Percentiles rank a stretch among this genome's conserved stretches.
These are phyloP conservation scores for Phenacoccus solenopsis DNA, from an alignment of 1,140 invertebrate species.

Conservation along the genomic window DNA sequence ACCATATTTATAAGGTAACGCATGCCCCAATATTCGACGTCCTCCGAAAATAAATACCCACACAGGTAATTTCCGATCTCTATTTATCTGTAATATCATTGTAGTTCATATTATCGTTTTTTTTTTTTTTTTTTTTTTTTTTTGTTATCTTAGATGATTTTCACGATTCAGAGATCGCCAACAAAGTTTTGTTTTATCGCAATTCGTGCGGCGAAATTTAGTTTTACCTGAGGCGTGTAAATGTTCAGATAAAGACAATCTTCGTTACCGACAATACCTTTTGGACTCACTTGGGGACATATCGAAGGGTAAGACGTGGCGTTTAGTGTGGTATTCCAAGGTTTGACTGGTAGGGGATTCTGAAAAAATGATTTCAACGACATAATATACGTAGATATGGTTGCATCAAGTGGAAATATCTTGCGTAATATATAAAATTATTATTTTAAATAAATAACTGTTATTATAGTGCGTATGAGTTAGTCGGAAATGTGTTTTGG, in stretches of 20 bases:
- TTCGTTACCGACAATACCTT: slow-evolving; percentile 21
- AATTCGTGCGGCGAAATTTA: background rate
- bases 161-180: background rate
- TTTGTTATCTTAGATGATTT: no score
- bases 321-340: slow-evolving; percentile 19
- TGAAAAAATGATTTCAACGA: no score
- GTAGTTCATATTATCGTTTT: no score
- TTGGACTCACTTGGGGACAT: background rate
- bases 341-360: slow-evolving; percentile 7
- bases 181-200: background rate
- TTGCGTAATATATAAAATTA: no score
- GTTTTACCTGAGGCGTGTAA: slow-evolving; percentile 16
- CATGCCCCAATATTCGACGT: slow-evolving; percentile 35
- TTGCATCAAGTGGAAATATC: no score
- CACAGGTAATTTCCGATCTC: slow-evolving; percentile 30
- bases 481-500: no score
- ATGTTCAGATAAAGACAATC: slow-evolving; percentile 24
- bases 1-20: slow-evolving; percentile 35
- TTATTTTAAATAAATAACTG: no score
- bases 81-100: no score
- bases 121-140: no score
- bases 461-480: no score
- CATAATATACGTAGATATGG: no score
- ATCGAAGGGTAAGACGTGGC: slow-evolving; percentile 10
- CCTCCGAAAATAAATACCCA: slow-evolving; percentile 41